These are phyloP conservation scores for Mustela nigripes DNA, from an alignment of 2,113 vertebrate species.

Conservation along the genomic window DNA sequence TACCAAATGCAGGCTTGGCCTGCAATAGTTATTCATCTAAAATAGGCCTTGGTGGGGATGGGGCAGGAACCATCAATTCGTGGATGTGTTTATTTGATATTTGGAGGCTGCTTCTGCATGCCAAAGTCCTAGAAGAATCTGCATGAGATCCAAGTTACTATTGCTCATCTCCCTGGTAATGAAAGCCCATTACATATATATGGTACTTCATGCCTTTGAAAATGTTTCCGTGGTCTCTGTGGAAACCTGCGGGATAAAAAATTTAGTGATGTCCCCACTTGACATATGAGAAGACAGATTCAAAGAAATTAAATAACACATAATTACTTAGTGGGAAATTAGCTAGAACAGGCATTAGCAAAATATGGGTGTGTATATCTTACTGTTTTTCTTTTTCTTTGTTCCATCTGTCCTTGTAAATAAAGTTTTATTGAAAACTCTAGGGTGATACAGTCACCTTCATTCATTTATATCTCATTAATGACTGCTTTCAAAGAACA, in stretches of 20 bases:
- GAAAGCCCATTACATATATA: neutral
- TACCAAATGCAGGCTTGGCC: neutral
- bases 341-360: neutral
- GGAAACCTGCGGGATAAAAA: neutral
- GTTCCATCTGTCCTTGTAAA: neutral
- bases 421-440: constrained; percentile 11
- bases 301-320: neutral
- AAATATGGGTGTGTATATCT: neutral
- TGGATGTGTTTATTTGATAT: neutral
- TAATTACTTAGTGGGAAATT: neutral
- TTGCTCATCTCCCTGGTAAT: neutral
- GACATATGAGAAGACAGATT: neutral
- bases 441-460: neutral
- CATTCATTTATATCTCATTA: neutral
- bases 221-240: neutral
- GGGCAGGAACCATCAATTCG: neutral
- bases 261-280: neutral
- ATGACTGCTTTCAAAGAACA: neutral
- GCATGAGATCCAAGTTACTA: neutral
- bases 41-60: neutral
- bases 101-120: neutral
- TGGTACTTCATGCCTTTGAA: neutral
- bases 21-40: neutral
- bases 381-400: neutral
- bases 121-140: neutral